Percentiles rank a stretch among this genome's conserved stretches.
Evolutionary conservation across 2,797 vertebrate species (phyloP).

Genomic region (Poecilia picta): DNA sequence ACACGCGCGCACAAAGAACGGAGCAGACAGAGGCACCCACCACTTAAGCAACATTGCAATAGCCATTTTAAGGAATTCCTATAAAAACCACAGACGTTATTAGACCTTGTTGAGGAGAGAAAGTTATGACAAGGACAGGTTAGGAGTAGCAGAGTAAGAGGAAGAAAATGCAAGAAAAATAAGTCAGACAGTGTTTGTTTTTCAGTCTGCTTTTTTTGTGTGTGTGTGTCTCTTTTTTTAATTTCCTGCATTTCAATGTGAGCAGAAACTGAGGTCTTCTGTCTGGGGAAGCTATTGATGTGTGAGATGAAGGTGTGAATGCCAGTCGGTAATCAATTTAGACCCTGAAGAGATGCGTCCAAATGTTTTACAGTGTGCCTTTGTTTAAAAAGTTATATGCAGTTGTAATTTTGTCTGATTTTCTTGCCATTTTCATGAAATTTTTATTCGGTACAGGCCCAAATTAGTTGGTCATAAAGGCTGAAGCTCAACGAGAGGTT

Average conservation of each 20-base stretch:
- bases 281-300: conserved; percentile 61
- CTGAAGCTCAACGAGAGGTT: neutral
- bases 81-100: conserved; percentile 75
- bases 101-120: conserved; percentile 65
- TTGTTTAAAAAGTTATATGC: neutral
- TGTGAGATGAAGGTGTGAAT: conserved; percentile 52
- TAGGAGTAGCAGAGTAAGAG: conserved; percentile 19
- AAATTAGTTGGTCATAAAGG: neutral
- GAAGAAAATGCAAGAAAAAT: conserved; percentile 62
- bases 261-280: conserved; percentile 22
- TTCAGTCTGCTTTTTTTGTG: conserved; percentile 58
- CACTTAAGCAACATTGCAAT: conserved; percentile 73
- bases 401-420: neutral
- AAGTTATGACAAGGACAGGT: conserved; percentile 37
- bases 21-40: conserved; percentile 62
- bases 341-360: neutral
- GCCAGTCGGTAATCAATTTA: conserved; percentile 49
- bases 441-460: neutral
- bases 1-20: conserved; percentile 47
- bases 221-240: conserved; percentile 16
- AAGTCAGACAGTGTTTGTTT: conserved; percentile 75
- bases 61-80: conserved; percentile 72
- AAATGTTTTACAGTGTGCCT: neutral
- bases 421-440: neutral
- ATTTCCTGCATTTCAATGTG: conserved; percentile 24